Conservation (phyloP, 2,888 invertebrate genomes). For the Alviniconcha strummeri region DNA sequence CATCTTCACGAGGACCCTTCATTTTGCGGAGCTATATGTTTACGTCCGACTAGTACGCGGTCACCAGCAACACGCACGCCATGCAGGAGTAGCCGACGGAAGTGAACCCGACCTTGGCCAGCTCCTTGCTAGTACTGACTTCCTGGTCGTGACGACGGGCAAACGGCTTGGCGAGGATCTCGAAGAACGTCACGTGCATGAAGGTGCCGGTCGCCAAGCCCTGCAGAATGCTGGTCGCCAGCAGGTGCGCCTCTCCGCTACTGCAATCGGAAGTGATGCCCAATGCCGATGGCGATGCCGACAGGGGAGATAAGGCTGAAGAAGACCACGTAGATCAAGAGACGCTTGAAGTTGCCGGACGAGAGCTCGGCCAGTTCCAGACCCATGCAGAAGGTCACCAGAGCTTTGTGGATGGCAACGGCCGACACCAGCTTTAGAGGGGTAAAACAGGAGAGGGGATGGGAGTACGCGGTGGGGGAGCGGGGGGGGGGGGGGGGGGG, state of each 20-base stretch:
- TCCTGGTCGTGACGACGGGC: constrained; percentile 16
- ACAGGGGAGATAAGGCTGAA: constrained; percentile 39
- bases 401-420: constrained; percentile 76
- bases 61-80: neutral
- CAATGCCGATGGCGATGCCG: constrained; percentile 41
- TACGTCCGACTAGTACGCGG: neutral
- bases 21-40: neutral
- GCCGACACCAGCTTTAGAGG: constrained; percentile 66
- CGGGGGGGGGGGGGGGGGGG: too few species aligned
- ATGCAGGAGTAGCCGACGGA: constrained; percentile 4
- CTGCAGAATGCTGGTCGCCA: constrained; percentile 76
- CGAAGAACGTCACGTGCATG: constrained; percentile 95
- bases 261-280: constrained; percentile 33
- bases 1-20: neutral
- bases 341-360: constrained; percentile 12
- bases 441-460: too few species aligned
- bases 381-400: constrained; percentile 77
- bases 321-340: constrained; percentile 32
- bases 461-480: too few species aligned
- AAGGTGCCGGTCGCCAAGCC: constrained; percentile 93
- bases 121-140: neutral
- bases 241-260: constrained; percentile 7
- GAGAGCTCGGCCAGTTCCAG: constrained; percentile 49
- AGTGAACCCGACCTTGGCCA: constrained; percentile 8
- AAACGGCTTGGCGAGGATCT: constrained; percentile 79